Percentiles rank a stretch among this genome's conserved stretches.
phyloP scores from a whole-genome alignment of 2,888 invertebrate genomes.

The Heliconius charithonia region DNA sequence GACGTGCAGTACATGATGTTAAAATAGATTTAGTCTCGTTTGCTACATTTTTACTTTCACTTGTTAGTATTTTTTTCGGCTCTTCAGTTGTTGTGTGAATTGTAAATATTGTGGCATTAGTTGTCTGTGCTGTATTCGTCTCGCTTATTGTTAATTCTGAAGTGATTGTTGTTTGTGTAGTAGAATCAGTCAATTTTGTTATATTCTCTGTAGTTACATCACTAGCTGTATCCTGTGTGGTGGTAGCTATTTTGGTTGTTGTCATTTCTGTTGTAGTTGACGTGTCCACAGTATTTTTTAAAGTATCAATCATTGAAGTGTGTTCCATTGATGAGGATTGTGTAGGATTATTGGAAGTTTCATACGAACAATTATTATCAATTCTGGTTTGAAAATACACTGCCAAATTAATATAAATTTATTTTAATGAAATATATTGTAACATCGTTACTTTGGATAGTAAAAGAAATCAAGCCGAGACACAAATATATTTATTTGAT shows the following conservation, averaged over 20 bases:
- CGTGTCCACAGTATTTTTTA: neutral
- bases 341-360: neutral
- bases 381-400: neutral
- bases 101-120: slow-evolving; percentile 8
- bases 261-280: slow-evolving; percentile 15
- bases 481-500: too few species aligned
- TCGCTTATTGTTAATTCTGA: neutral
- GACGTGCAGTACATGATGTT: slow-evolving; percentile 37
- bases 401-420: neutral
- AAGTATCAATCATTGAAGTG: neutral
- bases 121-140: neutral
- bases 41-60: neutral
- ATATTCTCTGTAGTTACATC: neutral
- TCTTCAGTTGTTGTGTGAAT: neutral
- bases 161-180: neutral
- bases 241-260: neutral
- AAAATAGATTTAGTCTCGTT: slow-evolving; percentile 27
- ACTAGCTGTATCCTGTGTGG: neutral
- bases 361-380: neutral
- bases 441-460: neutral
- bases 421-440: neutral
- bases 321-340: neutral
- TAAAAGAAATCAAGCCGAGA: too few species aligned
- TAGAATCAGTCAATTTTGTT: neutral
- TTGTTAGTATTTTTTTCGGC: neutral